Evolutionary conservation across 2,797 vertebrate species (phyloP).

Genomic region (Rhinella marina): DNA sequence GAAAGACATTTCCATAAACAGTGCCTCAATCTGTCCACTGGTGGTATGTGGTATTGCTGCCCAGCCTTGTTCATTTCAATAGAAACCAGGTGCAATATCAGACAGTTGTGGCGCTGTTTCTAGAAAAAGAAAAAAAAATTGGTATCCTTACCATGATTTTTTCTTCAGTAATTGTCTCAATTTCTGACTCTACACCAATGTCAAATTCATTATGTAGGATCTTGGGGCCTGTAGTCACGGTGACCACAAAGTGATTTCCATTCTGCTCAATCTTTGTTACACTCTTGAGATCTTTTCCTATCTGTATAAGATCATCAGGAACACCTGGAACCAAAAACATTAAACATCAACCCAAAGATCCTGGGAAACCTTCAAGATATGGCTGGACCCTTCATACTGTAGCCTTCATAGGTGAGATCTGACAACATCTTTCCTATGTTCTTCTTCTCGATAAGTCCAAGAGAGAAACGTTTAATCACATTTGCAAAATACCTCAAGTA

Average conservation of each 20-base stretch:
- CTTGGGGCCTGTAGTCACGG: constrained; percentile 77
- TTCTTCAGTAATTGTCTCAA: constrained; percentile 69
- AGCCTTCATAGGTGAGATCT: background rate
- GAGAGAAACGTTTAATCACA: background rate
- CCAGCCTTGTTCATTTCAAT: too few relatives aligned
- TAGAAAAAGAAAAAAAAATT: too few relatives aligned
- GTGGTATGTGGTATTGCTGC: too few relatives aligned
- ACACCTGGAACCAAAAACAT: constrained; percentile 74
- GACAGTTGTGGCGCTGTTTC: too few relatives aligned
- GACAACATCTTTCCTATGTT: background rate
- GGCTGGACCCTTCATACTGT: background rate
- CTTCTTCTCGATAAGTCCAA: background rate
- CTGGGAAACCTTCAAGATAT: background rate
- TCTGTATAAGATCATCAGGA: constrained; percentile 86
- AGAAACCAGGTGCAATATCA: too few relatives aligned
- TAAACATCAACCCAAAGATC: background rate
- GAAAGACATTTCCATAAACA: too few relatives aligned
- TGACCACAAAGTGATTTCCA: constrained; percentile 84
- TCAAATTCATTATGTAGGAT: constrained; percentile 80
- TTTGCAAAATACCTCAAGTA: background rate
- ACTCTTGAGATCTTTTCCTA: constrained; percentile 84
- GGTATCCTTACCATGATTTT: background rate
- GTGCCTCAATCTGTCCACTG: too few relatives aligned
- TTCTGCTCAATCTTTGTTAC: constrained; percentile 83
- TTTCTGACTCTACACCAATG: constrained; percentile 83